These are phyloP conservation scores for Sitta carolinensis DNA, from an alignment of 2,797 vertebrate species.

Conservation along the genomic window DNA sequence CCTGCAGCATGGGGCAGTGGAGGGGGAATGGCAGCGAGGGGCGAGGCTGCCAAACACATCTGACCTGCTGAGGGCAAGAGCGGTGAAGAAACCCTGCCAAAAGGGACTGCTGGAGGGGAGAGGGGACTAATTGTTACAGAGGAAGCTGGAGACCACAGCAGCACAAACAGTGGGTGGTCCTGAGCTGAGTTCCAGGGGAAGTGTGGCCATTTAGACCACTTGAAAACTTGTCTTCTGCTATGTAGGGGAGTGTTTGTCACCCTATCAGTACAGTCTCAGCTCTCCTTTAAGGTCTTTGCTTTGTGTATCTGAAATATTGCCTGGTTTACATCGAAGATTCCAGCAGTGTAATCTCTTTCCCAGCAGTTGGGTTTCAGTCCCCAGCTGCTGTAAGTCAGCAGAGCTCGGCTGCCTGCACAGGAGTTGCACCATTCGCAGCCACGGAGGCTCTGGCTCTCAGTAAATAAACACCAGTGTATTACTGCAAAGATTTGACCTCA, in stretches of 20 bases:
- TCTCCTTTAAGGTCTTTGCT: neutral
- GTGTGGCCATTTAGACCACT: neutral
- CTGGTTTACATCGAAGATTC: neutral
- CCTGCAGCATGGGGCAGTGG: accelerated
- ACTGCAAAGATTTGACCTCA: neutral
- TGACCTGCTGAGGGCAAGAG: neutral
- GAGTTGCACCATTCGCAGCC: neutral
- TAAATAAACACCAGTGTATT: neutral
- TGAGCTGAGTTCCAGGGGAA: neutral
- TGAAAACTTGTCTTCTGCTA: neutral
- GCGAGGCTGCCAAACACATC: neutral
- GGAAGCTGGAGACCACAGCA: neutral
- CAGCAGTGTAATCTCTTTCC: neutral
- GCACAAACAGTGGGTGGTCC: neutral
- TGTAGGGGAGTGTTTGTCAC: neutral
- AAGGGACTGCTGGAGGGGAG: neutral
- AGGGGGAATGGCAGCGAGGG: neutral
- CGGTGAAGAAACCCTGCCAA: accelerated
- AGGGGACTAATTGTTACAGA: neutral
- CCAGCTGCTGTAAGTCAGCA: conserved; percentile 25
- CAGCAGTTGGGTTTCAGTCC: neutral
- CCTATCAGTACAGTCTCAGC: neutral
- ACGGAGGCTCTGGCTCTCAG: neutral
- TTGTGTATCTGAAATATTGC: neutral
- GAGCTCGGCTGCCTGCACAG: neutral